Percentiles rank a stretch among this genome's conserved stretches.
Conservation (phyloP, 1,140 invertebrate species). For the Arion vulgaris region DNA sequence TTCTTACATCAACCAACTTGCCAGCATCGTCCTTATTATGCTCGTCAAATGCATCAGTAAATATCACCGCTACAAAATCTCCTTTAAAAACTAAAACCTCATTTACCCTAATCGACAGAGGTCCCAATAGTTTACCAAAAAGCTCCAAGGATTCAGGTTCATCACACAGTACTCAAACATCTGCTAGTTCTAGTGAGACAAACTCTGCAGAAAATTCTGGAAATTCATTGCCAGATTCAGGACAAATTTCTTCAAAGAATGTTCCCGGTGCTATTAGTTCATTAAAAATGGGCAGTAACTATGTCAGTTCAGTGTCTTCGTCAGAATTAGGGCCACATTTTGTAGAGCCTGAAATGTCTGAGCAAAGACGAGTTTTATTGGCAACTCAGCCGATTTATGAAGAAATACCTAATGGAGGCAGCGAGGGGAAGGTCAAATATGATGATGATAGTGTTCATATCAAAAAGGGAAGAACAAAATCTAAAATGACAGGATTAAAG, state of each 20-base stretch:
- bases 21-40: neutral
- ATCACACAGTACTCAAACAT: slow-evolving; percentile 22
- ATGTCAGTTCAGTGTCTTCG: neutral
- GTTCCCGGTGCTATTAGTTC: neutral
- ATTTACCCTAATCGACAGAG: neutral
- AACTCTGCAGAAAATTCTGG: slow-evolving; percentile 26
- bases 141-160: neutral
- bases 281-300: neutral
- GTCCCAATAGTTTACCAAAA: neutral
- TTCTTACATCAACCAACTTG: neutral
- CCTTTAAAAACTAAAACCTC: neutral
- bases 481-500: slow-evolving; percentile 14
- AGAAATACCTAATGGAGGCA: slow-evolving; percentile 62
- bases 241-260: neutral
- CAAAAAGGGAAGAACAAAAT: neutral
- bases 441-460: neutral
- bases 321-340: slow-evolving; percentile 22
- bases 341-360: slow-evolving; percentile 43
- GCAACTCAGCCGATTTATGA: slow-evolving; percentile 69
- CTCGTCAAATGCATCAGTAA: neutral
- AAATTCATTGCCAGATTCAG: slow-evolving; percentile 14
- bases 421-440: slow-evolving; percentile 39
- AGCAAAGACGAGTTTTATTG: slow-evolving; percentile 54
- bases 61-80: neutral
- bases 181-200: slow-evolving; percentile 24